A percentile compares a stretch with the other conserved stretches of the same genome.
Conservation (phyloP, 2,113 vertebrate species). For the Myotis brandtii region DNA sequence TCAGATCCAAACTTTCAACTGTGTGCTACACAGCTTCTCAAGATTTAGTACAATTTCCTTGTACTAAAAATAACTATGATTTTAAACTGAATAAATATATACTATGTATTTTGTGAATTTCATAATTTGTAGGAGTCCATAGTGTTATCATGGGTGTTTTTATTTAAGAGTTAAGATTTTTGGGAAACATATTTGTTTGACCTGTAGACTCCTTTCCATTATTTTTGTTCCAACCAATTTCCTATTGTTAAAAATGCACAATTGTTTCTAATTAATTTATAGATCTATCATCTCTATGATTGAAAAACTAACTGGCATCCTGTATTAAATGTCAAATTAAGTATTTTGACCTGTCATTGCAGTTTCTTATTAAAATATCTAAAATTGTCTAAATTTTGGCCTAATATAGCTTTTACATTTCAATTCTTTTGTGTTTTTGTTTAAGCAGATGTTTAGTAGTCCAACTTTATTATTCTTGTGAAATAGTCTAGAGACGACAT, state of each 20-base stretch:
- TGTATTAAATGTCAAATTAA: conserved; percentile 35
- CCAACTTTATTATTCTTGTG: conserved; percentile 25
- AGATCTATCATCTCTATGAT: not conserved
- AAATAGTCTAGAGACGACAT: not conserved
- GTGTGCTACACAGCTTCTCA: not conserved
- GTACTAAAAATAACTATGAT: not conserved
- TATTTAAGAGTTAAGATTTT: not conserved
- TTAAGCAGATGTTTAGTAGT: not conserved
- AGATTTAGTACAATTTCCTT: not conserved
- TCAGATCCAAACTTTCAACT: not conserved
- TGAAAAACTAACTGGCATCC: not conserved
- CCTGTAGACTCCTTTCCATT: not conserved
- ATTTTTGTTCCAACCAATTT: not conserved
- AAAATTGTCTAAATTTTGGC: not conserved
- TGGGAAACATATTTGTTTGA: conserved; percentile 7
- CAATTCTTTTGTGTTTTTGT: conserved; percentile 8
- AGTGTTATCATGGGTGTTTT: not conserved
- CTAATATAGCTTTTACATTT: not conserved
- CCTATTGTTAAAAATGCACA: not conserved
- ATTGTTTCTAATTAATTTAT: not conserved
- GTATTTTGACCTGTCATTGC: not conserved
- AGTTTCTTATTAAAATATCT: conserved; percentile 35
- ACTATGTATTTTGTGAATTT: not conserved
- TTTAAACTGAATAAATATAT: conserved; percentile 12
- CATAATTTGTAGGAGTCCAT: not conserved